Evolutionary conservation across 2,797 vertebrate species (phyloP).

Genomic region (Melanotaenia boesemani): DNA sequence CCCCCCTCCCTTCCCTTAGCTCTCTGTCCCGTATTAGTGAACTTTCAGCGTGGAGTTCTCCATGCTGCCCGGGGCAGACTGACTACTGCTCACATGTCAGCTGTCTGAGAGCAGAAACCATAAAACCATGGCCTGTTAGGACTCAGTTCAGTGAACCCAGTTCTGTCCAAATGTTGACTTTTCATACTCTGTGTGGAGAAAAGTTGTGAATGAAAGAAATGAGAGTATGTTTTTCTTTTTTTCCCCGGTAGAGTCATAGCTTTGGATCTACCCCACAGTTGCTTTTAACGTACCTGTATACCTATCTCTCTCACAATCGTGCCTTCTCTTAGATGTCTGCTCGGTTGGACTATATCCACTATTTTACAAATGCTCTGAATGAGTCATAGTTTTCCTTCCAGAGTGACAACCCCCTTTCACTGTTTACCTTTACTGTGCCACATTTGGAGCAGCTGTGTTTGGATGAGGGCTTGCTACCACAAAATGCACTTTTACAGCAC

Average conservation of each 20-base stretch:
- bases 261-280: neutral
- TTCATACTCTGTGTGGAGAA: constrained; percentile 52
- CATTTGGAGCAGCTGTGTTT: too few species aligned
- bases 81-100: constrained; percentile 52
- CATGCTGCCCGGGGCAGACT: constrained; percentile 26
- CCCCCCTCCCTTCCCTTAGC: neutral
- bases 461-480: too few species aligned
- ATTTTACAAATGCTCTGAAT: constrained; percentile 62
- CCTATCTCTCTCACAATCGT: neutral
- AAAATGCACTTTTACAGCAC: too few species aligned
- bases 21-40: constrained; percentile 20
- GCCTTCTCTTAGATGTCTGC: constrained; percentile 15
- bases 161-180: constrained; percentile 74
- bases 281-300: neutral
- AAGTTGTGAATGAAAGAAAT: constrained; percentile 68
- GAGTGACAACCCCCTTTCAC: too few species aligned
- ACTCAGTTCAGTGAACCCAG: constrained; percentile 37
- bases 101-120: constrained; percentile 48
- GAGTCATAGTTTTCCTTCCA: constrained; percentile 37
- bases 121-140: constrained; percentile 48
- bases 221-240: constrained; percentile 31
- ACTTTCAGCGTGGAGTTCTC: constrained; percentile 56
- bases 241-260: neutral
- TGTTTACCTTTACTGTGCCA: too few species aligned
- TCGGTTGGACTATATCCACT: constrained; percentile 44